Evolutionary conservation across 2,113 vertebrate species (phyloP), one percentile per base, ranked within the genome.

Genomic region (Cynopterus brachyotis): DNA sequence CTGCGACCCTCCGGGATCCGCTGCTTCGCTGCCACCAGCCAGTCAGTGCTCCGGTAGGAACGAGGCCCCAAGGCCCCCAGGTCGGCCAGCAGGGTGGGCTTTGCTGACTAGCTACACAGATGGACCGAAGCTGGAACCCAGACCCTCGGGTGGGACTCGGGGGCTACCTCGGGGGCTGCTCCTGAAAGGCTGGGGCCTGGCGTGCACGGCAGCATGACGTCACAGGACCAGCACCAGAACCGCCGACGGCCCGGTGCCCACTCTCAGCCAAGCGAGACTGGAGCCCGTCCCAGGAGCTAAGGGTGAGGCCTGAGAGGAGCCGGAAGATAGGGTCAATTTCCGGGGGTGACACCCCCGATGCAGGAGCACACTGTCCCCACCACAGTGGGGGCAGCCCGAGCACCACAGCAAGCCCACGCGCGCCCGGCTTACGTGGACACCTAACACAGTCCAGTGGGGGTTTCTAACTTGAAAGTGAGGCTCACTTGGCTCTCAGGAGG

Each of bases 201-300:
- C 55, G 32, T 6, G 37, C 55, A 30, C 1, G 1, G 76, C 64
- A 30, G 64, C 64, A 13, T 12, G 7, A 35, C 20, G 9, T 35
- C 17, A 28, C 4, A 3, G 2, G 9, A 30, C 19, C 35, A 3
- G 57, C 50, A 69, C 22, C 80, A 32, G 35, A 42, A n/a, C 35
- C 5, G 3, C 22, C 22, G 17, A 59, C 0, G 17, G 42, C 59
- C 40, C 4, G 13, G 5, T 26, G 28, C 28, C 2, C 1, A 62
- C 22, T 87, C 66, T 28, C 22, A 9, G 19, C 67, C 85, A 55
- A 0, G 30, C 40, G 64, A 8, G 40, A 19, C 32, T 13, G 37
- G 62, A 45, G 12, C 47, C 59, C 3, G 4, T 26, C 42, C 42
- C 20, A 8, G 19, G 66, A 81, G 50, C 15, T 50, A 6, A 12